A percentile compares a stretch with the other conserved stretches of the same genome.
Conservation (phyloP, 2,797 vertebrate species). For the Chromobotia macracanthus region DNA sequence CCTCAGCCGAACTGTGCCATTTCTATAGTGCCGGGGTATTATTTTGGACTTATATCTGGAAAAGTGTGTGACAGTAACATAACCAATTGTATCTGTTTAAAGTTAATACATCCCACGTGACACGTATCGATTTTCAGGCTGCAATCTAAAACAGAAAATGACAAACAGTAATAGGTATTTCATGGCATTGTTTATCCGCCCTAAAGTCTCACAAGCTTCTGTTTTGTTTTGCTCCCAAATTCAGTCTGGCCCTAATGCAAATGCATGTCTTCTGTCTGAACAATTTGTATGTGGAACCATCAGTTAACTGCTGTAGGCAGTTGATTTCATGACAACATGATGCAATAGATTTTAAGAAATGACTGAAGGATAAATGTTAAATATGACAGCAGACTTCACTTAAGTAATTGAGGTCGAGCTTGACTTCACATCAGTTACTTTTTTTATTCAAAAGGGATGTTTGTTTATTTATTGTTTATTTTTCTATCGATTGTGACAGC, state of each 20-base stretch:
- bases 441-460: background rate
- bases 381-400: constrained; percentile 20
- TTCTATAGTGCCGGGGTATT: constrained; percentile 12
- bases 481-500: background rate
- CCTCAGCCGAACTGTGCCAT: background rate
- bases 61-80: constrained; percentile 30
- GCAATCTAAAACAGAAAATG: constrained; percentile 31
- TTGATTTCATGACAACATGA: constrained; percentile 25
- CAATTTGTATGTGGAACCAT: constrained; percentile 20
- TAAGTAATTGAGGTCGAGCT: background rate
- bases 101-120: constrained; percentile 15
- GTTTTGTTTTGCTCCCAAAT: constrained; percentile 8
- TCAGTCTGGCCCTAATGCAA: constrained; percentile 28
- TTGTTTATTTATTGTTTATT: background rate
- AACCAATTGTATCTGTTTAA: constrained; percentile 25
- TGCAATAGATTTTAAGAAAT: constrained; percentile 26
- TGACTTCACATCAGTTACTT: background rate
- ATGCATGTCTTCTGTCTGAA: constrained; percentile 26
- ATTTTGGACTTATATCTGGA: constrained; percentile 37
- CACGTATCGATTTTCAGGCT: constrained; percentile 24
- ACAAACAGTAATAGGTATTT: constrained; percentile 43
- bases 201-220: constrained; percentile 27
- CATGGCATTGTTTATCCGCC: constrained; percentile 25
- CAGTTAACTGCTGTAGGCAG: constrained; percentile 34
- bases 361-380: constrained; percentile 3